phyloP scores from a whole-genome alignment of 2,797 vertebrate genomes.

The Mormyrus hasselquistii region DNA sequence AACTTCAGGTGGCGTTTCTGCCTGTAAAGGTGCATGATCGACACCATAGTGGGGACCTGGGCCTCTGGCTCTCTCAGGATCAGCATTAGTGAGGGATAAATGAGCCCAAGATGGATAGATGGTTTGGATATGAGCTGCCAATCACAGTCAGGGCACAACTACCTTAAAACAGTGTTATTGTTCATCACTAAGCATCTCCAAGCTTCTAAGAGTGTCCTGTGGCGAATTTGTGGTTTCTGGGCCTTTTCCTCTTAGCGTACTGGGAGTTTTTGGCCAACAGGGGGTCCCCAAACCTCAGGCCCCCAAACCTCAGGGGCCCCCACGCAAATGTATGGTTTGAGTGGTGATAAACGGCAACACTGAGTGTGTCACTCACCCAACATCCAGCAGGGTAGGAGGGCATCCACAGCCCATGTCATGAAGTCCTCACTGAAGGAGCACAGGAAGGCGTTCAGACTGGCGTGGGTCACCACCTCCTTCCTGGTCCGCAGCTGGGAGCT shows the following conservation, averaged over 20 bases:
- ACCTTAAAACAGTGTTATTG: neutral
- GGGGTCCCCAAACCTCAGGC: neutral
- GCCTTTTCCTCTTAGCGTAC: neutral
- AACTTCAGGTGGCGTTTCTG: neutral
- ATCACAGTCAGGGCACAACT: neutral
- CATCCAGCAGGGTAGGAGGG: conserved; percentile 63
- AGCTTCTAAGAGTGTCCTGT: neutral
- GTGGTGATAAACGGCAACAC: neutral
- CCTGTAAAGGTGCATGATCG: neutral
- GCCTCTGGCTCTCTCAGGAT: neutral
- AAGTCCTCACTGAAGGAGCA: conserved; percentile 58
- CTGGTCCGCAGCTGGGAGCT: conserved; percentile 54
- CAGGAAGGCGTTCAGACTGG: conserved; percentile 54
- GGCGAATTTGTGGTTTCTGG: neutral
- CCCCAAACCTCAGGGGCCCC: neutral
- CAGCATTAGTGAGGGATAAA: neutral
- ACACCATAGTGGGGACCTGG: neutral
- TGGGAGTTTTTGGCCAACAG: neutral
- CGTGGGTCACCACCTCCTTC: conserved; percentile 55
- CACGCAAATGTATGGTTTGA: neutral
- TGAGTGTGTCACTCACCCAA: conserved; percentile 51
- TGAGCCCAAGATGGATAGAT: neutral
- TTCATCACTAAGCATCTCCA: neutral
- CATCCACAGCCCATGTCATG: conserved; percentile 57
- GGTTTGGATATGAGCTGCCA: neutral